phyloP scores from a whole-genome alignment of 1,140 invertebrate species.

The Eulimnadia texana region DNA sequence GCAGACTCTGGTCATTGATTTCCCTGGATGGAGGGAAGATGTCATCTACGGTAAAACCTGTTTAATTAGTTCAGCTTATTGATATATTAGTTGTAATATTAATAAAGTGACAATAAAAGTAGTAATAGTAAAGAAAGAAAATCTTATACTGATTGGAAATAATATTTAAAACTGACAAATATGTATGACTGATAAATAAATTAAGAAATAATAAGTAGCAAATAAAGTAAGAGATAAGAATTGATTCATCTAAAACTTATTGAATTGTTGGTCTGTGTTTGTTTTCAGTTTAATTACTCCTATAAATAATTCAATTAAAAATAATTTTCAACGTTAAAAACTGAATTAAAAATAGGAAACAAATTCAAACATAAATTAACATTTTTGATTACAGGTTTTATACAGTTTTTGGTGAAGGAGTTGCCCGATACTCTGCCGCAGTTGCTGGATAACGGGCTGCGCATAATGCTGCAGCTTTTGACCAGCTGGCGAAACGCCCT shows the following conservation, averaged over 20 bases:
- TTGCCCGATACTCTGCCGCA: slow-evolving; percentile 77
- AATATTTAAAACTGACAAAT: not conserved
- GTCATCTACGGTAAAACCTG: slow-evolving; percentile 56
- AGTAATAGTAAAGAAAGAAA: slow-evolving; percentile 1
- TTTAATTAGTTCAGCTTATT: not conserved
- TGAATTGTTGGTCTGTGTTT: too few species aligned
- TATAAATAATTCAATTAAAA: too few species aligned
- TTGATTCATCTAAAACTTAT: not conserved
- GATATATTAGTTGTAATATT: not conserved
- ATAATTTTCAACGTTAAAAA: too few species aligned
- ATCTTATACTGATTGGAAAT: not conserved
- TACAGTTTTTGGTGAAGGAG: slow-evolving; percentile 86
- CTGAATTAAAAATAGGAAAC: too few species aligned
- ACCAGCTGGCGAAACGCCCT: slow-evolving; percentile 82
- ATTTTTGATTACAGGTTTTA: slow-evolving; percentile 49
- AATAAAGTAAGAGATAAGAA: too few species aligned
- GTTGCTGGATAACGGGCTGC: slow-evolving; percentile 82
- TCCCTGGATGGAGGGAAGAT: slow-evolving; percentile 92
- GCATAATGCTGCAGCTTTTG: slow-evolving; percentile 81
- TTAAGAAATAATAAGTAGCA: too few species aligned
- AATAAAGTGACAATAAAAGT: too few species aligned
- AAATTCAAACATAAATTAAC: not conserved
- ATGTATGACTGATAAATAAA: too few species aligned
- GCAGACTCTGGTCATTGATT: slow-evolving; percentile 89
- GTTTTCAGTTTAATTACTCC: too few species aligned